Percentiles rank a stretch among this genome's conserved stretches.
Evolutionary conservation across 2,113 vertebrate species (phyloP).

Genomic region (Macaca nemestrina): DNA sequence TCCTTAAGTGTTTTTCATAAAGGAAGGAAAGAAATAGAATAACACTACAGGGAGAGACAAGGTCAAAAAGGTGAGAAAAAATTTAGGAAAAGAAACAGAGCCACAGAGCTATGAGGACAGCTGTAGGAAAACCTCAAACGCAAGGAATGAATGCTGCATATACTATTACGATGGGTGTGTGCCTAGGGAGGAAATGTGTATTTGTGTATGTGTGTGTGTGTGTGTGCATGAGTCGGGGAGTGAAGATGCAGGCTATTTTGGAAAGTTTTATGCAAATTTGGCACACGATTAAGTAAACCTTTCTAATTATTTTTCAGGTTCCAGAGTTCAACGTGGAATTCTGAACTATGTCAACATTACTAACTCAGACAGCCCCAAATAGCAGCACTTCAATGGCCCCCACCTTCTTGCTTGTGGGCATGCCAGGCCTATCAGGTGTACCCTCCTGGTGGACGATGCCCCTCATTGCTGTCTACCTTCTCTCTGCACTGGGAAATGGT

Average conservation of each 20-base stretch:
- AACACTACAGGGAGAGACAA: not conserved
- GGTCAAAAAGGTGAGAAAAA: not conserved
- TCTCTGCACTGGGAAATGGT: constrained; percentile 71
- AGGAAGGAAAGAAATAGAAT: not conserved
- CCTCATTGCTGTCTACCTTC: not conserved
- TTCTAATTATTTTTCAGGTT: constrained; percentile 55
- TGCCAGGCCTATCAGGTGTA: constrained; percentile 69
- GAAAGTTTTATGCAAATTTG: not conserved
- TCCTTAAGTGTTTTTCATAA: not conserved
- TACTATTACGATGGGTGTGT: not conserved
- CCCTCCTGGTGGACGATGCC: constrained; percentile 70
- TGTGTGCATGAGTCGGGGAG: accelerated
- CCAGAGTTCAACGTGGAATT: not conserved
- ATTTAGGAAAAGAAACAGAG: not conserved
- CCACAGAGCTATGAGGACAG: not conserved
- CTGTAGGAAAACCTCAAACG: not conserved
- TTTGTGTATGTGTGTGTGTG: accelerated
- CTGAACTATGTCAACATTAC: constrained; percentile 31
- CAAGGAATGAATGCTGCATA: not conserved
- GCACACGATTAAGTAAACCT: not conserved
- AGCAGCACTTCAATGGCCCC: constrained; percentile 48
- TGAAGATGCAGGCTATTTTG: not conserved
- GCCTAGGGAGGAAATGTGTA: not conserved
- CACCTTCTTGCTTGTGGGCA: constrained; percentile 65
- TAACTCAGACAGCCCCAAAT: not conserved